phyloP scores from a whole-genome alignment of 2,888 invertebrate genomes.

The Suillia variegata region DNA sequence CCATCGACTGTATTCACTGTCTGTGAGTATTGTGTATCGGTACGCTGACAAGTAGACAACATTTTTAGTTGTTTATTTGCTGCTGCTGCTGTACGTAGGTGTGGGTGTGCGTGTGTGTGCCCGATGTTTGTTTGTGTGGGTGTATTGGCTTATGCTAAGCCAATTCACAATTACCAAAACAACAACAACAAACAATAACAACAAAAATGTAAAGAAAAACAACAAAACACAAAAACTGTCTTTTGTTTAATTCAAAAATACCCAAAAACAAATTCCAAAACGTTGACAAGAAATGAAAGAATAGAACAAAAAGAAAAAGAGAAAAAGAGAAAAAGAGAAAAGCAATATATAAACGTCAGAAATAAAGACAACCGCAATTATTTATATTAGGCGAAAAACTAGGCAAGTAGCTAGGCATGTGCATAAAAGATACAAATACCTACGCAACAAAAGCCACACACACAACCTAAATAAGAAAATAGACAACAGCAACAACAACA shows the following conservation, averaged over 20 bases:
- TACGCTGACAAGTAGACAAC: conserved; percentile 33
- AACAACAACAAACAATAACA: no score
- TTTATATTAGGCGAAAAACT: background rate
- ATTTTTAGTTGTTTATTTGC: conserved; percentile 38
- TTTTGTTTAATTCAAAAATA: background rate
- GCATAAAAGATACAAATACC: background rate
- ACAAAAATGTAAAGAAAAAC: no score
- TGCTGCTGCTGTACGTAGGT: conserved; percentile 29
- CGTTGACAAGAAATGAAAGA: background rate
- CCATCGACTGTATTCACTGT: background rate
- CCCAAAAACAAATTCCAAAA: background rate
- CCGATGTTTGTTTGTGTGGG: conserved; percentile 7
- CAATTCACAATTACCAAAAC: background rate
- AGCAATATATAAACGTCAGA: background rate
- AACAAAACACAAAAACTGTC: background rate
- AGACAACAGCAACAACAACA: conserved; percentile 4
- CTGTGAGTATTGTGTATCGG: conserved; percentile 24
- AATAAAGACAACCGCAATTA: background rate
- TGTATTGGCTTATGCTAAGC: background rate
- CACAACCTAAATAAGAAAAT: no score
- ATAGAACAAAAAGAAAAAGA: background rate
- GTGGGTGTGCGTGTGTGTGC: conserved; percentile 8
- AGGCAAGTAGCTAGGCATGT: background rate
- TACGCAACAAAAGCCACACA: no score
- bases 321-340: background rate